phyloP scores from a whole-genome alignment of 2,113 vertebrate genomes.

The Paramormyrops kingsleyae region DNA sequence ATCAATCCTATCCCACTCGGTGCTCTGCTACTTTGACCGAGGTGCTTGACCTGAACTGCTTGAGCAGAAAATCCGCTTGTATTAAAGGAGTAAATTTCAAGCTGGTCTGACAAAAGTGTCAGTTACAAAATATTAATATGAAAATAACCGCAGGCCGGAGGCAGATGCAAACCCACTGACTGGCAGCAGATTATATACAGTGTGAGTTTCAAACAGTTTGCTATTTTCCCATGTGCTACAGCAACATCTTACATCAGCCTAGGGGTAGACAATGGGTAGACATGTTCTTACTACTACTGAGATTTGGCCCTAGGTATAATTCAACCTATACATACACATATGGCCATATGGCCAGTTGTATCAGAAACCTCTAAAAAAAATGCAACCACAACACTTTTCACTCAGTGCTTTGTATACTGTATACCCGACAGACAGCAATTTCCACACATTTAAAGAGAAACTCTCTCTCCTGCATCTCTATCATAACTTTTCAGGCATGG shows the following conservation, averaged over 20 bases:
- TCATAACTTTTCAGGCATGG: no score
- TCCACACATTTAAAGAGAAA: background rate
- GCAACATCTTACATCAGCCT: background rate
- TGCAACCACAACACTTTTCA: background rate
- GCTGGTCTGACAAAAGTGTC: background rate
- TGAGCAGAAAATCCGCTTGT: background rate
- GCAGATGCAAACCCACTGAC: background rate
- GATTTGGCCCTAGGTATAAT: background rate
- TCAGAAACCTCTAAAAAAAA: background rate
- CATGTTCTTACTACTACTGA: background rate
- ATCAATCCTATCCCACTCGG: background rate
- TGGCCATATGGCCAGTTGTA: background rate
- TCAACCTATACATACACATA: background rate
- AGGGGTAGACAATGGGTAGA: background rate
- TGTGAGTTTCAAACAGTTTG: background rate
- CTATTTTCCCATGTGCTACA: background rate
- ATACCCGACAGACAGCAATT: background rate
- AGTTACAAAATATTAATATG: background rate
- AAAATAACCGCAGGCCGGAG: background rate
- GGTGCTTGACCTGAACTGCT: background rate
- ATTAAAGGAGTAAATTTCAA: background rate
- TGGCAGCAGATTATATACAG: background rate
- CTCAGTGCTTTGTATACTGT: background rate
- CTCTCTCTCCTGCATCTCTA: background rate
- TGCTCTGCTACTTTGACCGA: background rate